These are phyloP conservation scores for Slavum lentiscoides DNA, from an alignment of 2,888 invertebrate species.

Conservation along the genomic window DNA sequence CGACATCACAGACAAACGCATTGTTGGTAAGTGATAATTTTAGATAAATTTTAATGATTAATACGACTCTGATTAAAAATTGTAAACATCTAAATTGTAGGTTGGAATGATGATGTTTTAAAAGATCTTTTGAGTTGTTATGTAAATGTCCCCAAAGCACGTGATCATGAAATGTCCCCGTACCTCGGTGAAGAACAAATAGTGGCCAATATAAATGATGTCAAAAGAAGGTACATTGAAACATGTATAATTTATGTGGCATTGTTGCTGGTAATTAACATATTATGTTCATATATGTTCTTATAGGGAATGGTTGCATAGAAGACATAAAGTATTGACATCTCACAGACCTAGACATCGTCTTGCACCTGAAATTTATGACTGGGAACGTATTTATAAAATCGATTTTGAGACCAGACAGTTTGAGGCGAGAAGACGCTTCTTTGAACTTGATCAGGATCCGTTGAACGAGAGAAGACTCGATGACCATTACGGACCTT, in stretches of 20 bases:
- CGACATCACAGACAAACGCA: conserved; percentile 67
- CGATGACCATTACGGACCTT: conserved; percentile 69
- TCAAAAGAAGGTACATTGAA: conserved; percentile 61
- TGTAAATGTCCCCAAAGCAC: conserved; percentile 68
- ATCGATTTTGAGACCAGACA: conserved; percentile 69
- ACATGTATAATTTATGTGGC: background rate
- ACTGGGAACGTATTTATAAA: conserved; percentile 84
- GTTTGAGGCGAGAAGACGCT: conserved; percentile 70
- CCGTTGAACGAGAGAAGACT: conserved; percentile 67
- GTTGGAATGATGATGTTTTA: conserved; percentile 79
- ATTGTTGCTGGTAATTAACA: background rate
- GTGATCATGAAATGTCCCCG: conserved; percentile 72
- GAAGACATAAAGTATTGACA: conserved; percentile 66
- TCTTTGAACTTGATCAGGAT: conserved; percentile 71
- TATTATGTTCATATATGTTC: background rate
- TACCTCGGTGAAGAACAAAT: conserved; percentile 68
- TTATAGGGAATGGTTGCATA: conserved; percentile 70
- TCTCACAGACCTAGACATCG: conserved; percentile 55
- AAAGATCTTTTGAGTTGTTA: conserved; percentile 76
- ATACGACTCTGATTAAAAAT: background rate
- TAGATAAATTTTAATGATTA: background rate
- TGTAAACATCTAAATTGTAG: conserved; percentile 58
- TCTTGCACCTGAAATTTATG: conserved; percentile 70
- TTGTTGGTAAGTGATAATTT: conserved; percentile 64
- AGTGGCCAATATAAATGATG: conserved; percentile 71